phyloP scores from a whole-genome alignment of 2,888 invertebrate genomes.

The Drosophila macrospina region DNA sequence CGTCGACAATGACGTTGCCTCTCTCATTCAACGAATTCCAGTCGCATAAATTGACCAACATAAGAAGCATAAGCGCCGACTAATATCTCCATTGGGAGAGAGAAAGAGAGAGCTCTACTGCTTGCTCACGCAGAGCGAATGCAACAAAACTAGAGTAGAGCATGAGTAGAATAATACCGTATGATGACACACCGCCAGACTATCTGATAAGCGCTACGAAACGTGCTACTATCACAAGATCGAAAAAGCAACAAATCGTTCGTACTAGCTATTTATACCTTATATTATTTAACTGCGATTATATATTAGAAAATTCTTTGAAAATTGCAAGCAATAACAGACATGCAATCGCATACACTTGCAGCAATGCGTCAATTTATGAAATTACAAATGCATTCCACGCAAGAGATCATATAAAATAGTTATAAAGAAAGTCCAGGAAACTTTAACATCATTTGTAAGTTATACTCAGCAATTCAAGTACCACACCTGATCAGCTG shows the following conservation, averaged over 20 bases:
- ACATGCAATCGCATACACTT: slow-evolving; percentile 10
- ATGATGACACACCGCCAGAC: slow-evolving; percentile 42
- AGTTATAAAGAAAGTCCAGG: background rate
- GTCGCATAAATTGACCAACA: slow-evolving; percentile 59
- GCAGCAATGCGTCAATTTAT: background rate
- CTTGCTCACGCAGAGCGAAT: slow-evolving; percentile 26
- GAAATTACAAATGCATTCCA: slow-evolving; percentile 10
- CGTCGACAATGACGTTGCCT: slow-evolving; percentile 20
- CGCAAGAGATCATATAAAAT: background rate
- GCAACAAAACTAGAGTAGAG: slow-evolving; percentile 40
- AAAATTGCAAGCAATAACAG: background rate
- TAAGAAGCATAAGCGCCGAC: slow-evolving; percentile 41
- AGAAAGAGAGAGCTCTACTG: slow-evolving; percentile 4
- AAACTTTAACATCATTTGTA: no score
- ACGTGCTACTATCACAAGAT: slow-evolving; percentile 13
- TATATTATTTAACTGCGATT: slow-evolving; percentile 1
- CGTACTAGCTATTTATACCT: background rate
- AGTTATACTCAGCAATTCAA: background rate
- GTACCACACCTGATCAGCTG: slow-evolving; percentile 26
- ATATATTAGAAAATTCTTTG: background rate
- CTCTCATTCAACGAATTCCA: slow-evolving; percentile 39
- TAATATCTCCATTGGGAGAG: slow-evolving; percentile 4
- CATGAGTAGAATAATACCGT: slow-evolving; percentile 4
- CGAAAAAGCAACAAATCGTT: background rate
- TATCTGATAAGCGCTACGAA: slow-evolving; percentile 36